phyloP scores from a whole-genome alignment of 2,797 vertebrate genomes.

The Paratrypauchen microcephalus region DNA sequence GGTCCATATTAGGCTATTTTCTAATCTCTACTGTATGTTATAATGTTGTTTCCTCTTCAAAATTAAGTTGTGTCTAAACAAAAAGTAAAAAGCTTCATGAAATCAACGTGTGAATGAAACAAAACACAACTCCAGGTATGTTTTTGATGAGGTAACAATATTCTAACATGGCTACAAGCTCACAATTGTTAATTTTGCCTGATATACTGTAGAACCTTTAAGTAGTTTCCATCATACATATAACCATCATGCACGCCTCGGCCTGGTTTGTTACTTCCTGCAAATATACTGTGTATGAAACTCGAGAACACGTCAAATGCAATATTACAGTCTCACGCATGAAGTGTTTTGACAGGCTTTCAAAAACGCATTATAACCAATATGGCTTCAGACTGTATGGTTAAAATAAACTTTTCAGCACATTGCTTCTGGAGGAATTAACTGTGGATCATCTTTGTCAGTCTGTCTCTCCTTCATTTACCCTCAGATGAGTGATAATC shows the following conservation, averaged over 20 bases:
- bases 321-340: background rate
- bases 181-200: too few species aligned
- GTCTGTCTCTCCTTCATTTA: conserved; percentile 34
- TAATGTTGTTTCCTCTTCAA: too few species aligned
- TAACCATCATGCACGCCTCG: background rate
- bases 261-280: background rate
- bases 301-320: background rate
- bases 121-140: too few species aligned
- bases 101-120: too few species aligned
- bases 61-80: too few species aligned
- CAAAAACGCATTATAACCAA: background rate
- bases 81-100: too few species aligned
- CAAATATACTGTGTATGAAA: background rate
- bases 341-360: background rate
- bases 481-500: conserved; percentile 43
- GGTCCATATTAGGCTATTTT: too few species aligned
- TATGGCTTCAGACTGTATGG: background rate
- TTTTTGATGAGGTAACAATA: too few species aligned
- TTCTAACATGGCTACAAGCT: too few species aligned
- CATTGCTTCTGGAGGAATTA: conserved; percentile 36
- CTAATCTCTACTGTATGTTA: too few species aligned
- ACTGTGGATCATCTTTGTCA: conserved; percentile 31
- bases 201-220: too few species aligned
- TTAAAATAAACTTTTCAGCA: conserved; percentile 16
- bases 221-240: too few species aligned